Evolutionary conservation across 2,888 invertebrate species (phyloP), one percentile per base, ranked within the genome.

Genomic region (Ophion ellenae): DNA sequence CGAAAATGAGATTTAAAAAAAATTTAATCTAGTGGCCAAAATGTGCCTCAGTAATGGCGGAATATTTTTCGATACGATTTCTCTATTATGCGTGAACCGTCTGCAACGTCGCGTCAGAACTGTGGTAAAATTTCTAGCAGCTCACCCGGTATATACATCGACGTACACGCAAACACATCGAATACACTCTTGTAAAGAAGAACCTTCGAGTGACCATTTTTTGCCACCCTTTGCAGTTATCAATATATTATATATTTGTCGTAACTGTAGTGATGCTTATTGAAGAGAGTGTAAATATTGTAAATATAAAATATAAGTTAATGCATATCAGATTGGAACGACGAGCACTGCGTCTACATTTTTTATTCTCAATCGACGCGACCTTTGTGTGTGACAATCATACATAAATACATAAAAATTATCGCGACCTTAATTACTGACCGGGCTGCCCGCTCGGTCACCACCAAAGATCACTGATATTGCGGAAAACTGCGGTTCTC

Each of bases 281-380:
- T 28, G 40, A 66, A 81, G 67, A 73, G 63, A 14, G 57, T 90
- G 89, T 90, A 90, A 87, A 90, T 89, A 89, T 82, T 90, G 90
- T 90, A 90, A 89, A 90, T 89, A 90, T 86, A 73, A 66, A 73
- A 76, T 71, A 69, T 61, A 78, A 57, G 32, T n/a, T 57, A 17
- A 53, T 17, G 17, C 17, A 53, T 53, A 53, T 53, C 11, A 17
- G 17, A 47, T 14, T 47, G 47, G 14, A 14, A 47, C 10, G 14
- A 14, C 47, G 47, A 11, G 47, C 14, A 11, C 2, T 47, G 47
- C 14, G 53, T 17, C 11, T 53, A 3, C 53, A 17, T 53, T 53
- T 53, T 53, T 17, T 53, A 53, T 53, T 53, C 53, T 17, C 53
- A 53, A 53, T 53, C 9, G 40, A 40, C 40, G 53, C 11, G 17